Evolutionary conservation across 2,888 invertebrate genomes (phyloP).

Genomic region (Sminthurinus aureus): DNA sequence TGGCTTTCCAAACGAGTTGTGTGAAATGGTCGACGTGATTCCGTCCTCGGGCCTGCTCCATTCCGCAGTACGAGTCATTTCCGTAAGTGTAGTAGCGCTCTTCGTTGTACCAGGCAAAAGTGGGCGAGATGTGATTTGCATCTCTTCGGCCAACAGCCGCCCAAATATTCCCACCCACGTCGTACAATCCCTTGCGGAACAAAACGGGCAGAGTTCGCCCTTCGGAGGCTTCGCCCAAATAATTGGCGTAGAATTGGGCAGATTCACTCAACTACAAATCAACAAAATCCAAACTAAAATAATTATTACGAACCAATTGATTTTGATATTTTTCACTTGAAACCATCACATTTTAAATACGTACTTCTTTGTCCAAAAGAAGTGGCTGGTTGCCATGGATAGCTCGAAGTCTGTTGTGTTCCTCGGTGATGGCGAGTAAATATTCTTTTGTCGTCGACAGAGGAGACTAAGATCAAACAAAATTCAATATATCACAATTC

Average conservation of each 20-base stretch:
- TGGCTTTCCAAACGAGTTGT: slow-evolving; percentile 17
- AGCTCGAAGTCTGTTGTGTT: no score
- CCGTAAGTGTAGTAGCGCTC: slow-evolving; percentile 32
- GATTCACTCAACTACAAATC: slow-evolving; percentile 67
- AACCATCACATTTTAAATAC: no score
- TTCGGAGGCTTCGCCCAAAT: slow-evolving; percentile 68
- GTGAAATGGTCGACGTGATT: slow-evolving; percentile 30
- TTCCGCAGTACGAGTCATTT: slow-evolving; percentile 21
- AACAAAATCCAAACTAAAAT: no score
- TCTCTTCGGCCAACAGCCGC: slow-evolving; percentile 16
- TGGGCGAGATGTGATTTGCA: background rate
- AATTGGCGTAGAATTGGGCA: slow-evolving; percentile 77
- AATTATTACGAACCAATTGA: no score
- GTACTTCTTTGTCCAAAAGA: no score
- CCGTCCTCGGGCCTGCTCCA: background rate
- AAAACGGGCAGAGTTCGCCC: slow-evolving; percentile 17
- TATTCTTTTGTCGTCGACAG: no score
- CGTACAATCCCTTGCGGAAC: slow-evolving; percentile 13
- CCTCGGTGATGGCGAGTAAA: no score
- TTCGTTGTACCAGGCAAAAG: slow-evolving; percentile 29
- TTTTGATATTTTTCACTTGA: no score
- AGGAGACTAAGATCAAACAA: no score
- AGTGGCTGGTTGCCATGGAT: no score
- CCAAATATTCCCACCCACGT: slow-evolving; percentile 30
- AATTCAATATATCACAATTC: no score